Base-by-base conservation (phyloP, 2,797 vertebrate genomes). In the Labroides dimidiatus region DNA sequence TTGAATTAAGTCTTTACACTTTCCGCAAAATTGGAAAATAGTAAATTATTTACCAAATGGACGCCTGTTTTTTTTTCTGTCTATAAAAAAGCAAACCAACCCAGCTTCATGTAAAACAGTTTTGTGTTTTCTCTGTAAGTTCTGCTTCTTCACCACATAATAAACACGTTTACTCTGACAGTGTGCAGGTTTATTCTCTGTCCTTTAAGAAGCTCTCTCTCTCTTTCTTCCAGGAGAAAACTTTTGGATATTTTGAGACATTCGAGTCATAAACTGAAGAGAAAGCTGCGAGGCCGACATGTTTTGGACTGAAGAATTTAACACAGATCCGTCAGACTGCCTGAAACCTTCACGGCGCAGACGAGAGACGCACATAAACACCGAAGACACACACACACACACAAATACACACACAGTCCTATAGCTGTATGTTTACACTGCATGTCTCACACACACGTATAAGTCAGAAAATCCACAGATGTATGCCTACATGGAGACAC, bases 251-350 rank as follows among this genome's bases (percentile, higher is more conserved):
- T 55, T 70, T 57, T 23, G 20, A 58, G 43, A 57, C 49, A 2
- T 62, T 55, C 0, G 2, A 19, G 45, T 10, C 4, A 2, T 30
- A 44, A 69, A 33, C 21, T 41, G 53, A 4, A 37, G 44, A 19
- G 36, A 48, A 63, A 30, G 24, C 24, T 27, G 45, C 2, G 24
- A 76, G 11, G 16, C 57, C 4, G 21, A 54, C 41, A 4, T 56
- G 75, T 80, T 83, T 56, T 10, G n/a, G 77, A 2, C 39, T 36
- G 44, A 87, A 84, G 75, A 87, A 89, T 90, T 37, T 88, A 27
- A 57, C 89, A 82, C 9, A 0, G n/a, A 36, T 60, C 36, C 61
- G 86, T 53, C 44, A 89, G 76, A 58, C 69, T 1, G 41, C 48
- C 67, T 8, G 21, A 51, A 71, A 33, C 30, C 30, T 33, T 7